phyloP scores from a whole-genome alignment of 2,888 invertebrate species.

The Cloeon dipterum region DNA sequence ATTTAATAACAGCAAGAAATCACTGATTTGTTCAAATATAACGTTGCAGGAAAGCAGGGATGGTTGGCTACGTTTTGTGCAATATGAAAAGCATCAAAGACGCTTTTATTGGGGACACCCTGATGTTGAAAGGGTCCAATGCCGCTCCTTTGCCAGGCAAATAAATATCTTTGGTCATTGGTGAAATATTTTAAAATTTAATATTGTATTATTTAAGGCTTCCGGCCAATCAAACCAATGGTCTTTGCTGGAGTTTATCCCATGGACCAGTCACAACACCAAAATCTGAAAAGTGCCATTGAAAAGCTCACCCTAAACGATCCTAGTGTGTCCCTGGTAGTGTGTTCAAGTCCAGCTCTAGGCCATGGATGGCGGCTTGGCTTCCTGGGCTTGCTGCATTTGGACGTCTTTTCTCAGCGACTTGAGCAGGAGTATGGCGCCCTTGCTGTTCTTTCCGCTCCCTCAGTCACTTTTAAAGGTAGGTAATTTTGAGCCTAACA shows the following conservation, averaged over 20 bases:
- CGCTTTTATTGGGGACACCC: slow-evolving; percentile 54
- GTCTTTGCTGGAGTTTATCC: slow-evolving; percentile 83
- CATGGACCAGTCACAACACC: slow-evolving; percentile 65
- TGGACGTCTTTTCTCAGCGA: slow-evolving; percentile 74
- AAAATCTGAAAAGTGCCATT: slow-evolving; percentile 51
- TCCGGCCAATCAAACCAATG: slow-evolving; percentile 49
- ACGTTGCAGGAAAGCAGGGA: slow-evolving; percentile 42
- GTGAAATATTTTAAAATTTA: too few relatives aligned
- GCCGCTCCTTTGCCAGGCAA: slow-evolving; percentile 32
- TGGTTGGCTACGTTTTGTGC: slow-evolving; percentile 74
- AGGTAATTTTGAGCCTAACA: too few relatives aligned
- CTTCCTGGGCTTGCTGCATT: slow-evolving; percentile 62
- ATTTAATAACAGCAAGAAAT: slow-evolving; percentile 7
- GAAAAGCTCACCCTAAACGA: slow-evolving; percentile 87
- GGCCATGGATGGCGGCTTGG: slow-evolving; percentile 79
- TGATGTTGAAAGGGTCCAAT: slow-evolving; percentile 26
- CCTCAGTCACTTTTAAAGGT: slow-evolving; percentile 63
- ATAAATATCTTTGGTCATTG: too few relatives aligned
- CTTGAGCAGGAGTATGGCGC: slow-evolving; percentile 65
- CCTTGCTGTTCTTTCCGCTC: slow-evolving; percentile 60
- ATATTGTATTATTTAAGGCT: slow-evolving; percentile 12
- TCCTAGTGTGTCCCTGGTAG: slow-evolving; percentile 58
- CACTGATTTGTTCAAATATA: slow-evolving; percentile 4
- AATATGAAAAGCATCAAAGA: slow-evolving; percentile 54
- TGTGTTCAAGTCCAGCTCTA: slow-evolving; percentile 43